Evolutionary conservation across 2,113 vertebrate genomes (phyloP).

Genomic region (Petaurus breviceps): DNA sequence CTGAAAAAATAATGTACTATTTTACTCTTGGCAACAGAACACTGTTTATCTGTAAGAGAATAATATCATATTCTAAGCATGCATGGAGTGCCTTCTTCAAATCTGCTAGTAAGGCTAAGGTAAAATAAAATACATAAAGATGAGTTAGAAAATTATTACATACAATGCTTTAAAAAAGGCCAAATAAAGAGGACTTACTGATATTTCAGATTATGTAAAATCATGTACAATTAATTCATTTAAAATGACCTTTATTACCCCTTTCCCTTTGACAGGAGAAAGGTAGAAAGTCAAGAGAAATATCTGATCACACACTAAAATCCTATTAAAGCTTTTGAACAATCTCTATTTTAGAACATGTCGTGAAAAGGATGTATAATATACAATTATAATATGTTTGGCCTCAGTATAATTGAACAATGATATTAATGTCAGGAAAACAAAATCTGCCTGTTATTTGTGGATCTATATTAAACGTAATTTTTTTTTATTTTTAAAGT

Average conservation of each 20-base stretch:
- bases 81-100: neutral
- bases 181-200: neutral
- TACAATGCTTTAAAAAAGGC: neutral
- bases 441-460: neutral
- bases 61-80: conserved; percentile 9
- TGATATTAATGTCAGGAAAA: neutral
- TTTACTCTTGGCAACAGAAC: conserved; percentile 4
- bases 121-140: conserved; percentile 17
- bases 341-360: neutral
- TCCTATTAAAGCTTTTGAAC: neutral
- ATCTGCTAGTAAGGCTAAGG: conserved; percentile 2
- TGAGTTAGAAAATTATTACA: neutral
- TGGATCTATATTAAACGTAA: neutral
- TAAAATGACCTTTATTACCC: neutral
- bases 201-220: neutral
- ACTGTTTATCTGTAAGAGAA: conserved; percentile 29
- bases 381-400: neutral
- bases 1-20: conserved; percentile 26
- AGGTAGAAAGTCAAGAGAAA: neutral
- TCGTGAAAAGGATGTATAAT: neutral
- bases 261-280: neutral
- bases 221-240: neutral
- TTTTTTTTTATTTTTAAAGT: neutral
- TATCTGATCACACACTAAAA: neutral
- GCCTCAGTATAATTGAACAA: too few relatives aligned